Base-by-base conservation (phyloP, 2,888 invertebrate species). In the Meiosimyza decipiens region DNA sequence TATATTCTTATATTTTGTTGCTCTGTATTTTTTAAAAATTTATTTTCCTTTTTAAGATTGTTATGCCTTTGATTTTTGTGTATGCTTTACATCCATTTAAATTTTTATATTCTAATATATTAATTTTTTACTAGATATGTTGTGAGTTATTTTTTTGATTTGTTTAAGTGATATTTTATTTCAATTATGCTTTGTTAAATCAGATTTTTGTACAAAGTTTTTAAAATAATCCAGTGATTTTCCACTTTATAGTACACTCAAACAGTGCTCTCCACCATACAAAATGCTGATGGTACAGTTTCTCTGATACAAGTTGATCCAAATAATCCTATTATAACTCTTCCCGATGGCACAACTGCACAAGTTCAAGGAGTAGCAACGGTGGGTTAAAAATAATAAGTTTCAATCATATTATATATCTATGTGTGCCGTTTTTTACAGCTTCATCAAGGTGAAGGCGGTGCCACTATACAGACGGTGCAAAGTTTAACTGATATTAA, bases 231-330 rank as follows among this genome's bases (percentile, higher is more conserved):
- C 67, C 50, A 47, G 52, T 63, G 22, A n/a, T 40, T 55, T 63
- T 64, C 51, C 18, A 74, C 57, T 57, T 80, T 79, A 64, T 92
- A 94, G 88, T 96, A 95, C 88, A 92, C 95, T 73, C 95, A 97
- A 75, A 94, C 97, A 9, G 95, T 98, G 80, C 91, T 98, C 73
- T 98, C 98, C 87, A 97, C 97, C 9, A 97, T 98, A 87, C 96
- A 95, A 81, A 98, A 98, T 89, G 95, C 97, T 1, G 98, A 98
- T 89, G 98, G 98, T 76, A 94, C 97, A 12, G 95, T 98, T 76
- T 97, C 97, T 75, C 93, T 98, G 77, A 97, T 98, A 79, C 97
- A 97, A 88, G 95, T 97, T 80, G 96, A 97, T 89, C 95, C 96
- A 71, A 94, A 92, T 86, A 95, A 95, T 89, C 95, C 96, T 77